A percentile compares a stretch with the other conserved stretches of the same genome.
Evolutionary conservation across 37 sponge, comb jelly and placozoan species (phyloP).

Genomic region (Agelas oroides): DNA sequence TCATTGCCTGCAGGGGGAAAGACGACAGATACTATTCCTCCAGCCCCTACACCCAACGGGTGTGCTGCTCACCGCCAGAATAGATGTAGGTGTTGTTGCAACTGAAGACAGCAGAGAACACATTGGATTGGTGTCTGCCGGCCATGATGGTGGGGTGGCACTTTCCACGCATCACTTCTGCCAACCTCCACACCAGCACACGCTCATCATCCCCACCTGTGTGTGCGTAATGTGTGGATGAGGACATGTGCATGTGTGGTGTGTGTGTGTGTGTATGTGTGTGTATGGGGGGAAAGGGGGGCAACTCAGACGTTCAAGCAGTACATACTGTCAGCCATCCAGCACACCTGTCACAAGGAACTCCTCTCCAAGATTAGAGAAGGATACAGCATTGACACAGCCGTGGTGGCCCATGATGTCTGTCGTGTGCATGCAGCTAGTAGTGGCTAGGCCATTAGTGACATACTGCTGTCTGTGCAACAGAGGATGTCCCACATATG

Average conservation of each 20-base stretch:
- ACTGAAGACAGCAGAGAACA: slow-evolving; percentile 61
- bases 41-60: background rate
- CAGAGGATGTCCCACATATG: background rate
- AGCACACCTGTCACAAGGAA: slow-evolving; percentile 41
- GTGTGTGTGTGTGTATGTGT: background rate
- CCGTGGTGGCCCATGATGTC: slow-evolving; percentile 58
- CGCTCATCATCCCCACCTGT: slow-evolving; percentile 71
- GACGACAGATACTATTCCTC: background rate
- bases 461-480: slow-evolving; percentile 18
- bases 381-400: slow-evolving; percentile 68
- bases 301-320: background rate
- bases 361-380: slow-evolving; percentile 54
- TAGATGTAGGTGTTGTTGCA: slow-evolving; percentile 47
- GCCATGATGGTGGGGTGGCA: slow-evolving; percentile 22
- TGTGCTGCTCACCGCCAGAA: slow-evolving; percentile 46
- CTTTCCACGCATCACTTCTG: slow-evolving; percentile 19
- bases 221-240: too few species aligned
- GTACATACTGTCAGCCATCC: too few species aligned
- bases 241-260: too few species aligned
- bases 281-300: background rate
- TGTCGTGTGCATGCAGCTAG: slow-evolving; percentile 22
- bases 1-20: slow-evolving; percentile 56
- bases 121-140: slow-evolving; percentile 48
- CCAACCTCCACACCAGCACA: slow-evolving; percentile 62
- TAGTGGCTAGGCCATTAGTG: background rate